Percentiles rank a stretch among this genome's conserved stretches.
Evolutionary conservation across 2,888 invertebrate genomes (phyloP).

Genomic region (Phyllotreta cruciferae): DNA sequence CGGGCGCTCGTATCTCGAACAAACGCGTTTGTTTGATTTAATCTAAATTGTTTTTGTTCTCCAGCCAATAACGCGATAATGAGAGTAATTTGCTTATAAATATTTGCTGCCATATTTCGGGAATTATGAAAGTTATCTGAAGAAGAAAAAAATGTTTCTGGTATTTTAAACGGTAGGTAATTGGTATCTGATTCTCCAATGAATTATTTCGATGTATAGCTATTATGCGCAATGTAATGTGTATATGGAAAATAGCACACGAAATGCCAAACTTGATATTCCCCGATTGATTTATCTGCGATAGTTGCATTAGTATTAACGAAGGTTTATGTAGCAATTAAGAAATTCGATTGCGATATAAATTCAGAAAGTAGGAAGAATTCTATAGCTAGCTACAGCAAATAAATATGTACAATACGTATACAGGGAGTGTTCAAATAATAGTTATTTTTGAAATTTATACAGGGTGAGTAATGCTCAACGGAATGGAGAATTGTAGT

Average conservation of each 20-base stretch:
- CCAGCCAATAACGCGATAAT: slow-evolving; percentile 40
- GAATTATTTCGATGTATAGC: slow-evolving; percentile 16
- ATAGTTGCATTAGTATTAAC: slow-evolving; percentile 21
- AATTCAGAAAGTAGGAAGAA: slow-evolving; percentile 20
- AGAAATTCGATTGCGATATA: slow-evolving; percentile 23
- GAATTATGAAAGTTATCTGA: slow-evolving; percentile 19
- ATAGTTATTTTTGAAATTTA: neutral
- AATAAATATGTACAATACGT: too few relatives aligned
- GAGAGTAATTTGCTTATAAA: slow-evolving; percentile 26
- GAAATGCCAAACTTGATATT: slow-evolving; percentile 27
- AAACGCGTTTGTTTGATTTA: slow-evolving; percentile 33
- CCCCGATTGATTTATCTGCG: slow-evolving; percentile 20
- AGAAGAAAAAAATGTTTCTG: slow-evolving; percentile 15
- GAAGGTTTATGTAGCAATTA: slow-evolving; percentile 21
- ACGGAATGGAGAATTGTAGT: too few relatives aligned
- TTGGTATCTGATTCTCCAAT: slow-evolving; percentile 24
- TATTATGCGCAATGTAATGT: slow-evolving; percentile 11
- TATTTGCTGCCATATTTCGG: slow-evolving; percentile 14
- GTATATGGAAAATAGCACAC: slow-evolving; percentile 23
- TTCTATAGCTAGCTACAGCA: neutral
- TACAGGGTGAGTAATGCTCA: too few relatives aligned
- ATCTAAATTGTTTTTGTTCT: slow-evolving; percentile 38
- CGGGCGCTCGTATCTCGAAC: slow-evolving; percentile 31
- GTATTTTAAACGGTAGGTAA: slow-evolving; percentile 24
- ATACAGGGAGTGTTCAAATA: neutral